Percentiles rank a stretch among this genome's conserved stretches.
Evolutionary conservation across 2,797 vertebrate genomes (phyloP).

Genomic region (Sylvilagus floridanus): DNA sequence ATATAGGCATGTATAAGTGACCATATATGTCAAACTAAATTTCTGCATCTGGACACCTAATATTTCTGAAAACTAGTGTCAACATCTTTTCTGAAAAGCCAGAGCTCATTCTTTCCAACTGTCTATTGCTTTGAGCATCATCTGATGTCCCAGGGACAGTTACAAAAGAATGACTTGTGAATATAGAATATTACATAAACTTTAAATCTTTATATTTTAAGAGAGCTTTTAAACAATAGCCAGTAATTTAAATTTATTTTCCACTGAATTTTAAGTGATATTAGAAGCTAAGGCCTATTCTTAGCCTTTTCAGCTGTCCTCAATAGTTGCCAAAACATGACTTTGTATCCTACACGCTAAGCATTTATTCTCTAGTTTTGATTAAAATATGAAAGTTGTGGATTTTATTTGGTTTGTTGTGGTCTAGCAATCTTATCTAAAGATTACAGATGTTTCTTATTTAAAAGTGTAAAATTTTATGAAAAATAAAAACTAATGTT

Average conservation of each 20-base stretch:
- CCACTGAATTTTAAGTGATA: background rate
- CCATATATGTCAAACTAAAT: background rate
- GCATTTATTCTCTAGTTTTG: conserved; percentile 26
- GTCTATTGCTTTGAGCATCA: conserved; percentile 28
- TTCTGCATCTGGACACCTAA: background rate
- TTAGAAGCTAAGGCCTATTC: background rate
- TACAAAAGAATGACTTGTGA: background rate
- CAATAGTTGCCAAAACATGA: background rate
- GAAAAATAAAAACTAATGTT: background rate
- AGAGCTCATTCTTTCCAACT: background rate
- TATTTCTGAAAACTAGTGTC: background rate
- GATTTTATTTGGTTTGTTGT: conserved; percentile 1
- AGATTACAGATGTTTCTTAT: conserved; percentile 14
- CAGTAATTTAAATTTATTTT: conserved; percentile 17
- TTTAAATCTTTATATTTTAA: background rate
- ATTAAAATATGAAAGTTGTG: background rate
- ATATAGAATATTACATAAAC: background rate
- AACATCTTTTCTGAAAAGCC: conserved; percentile 18
- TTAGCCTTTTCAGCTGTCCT: background rate
- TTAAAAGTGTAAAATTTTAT: background rate
- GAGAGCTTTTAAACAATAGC: conserved; percentile 19
- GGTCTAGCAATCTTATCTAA: conserved; percentile 36
- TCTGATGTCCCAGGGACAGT: background rate
- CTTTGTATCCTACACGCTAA: background rate
- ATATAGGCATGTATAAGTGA: background rate